Conservation (phyloP, 2,797 vertebrate species). For the Syngnathus acus region DNA sequence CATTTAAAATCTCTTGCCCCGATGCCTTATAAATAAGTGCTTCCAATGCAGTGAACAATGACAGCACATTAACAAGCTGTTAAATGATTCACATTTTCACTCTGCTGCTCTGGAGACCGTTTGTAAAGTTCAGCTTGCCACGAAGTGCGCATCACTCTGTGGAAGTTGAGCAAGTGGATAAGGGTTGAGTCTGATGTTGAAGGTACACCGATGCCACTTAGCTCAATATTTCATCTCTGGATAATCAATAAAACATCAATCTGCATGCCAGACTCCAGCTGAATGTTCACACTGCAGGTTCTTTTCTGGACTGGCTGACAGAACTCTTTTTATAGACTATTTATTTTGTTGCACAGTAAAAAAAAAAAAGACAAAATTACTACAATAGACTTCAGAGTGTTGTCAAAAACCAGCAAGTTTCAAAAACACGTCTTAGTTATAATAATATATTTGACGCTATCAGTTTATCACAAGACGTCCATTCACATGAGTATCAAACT, state of each 20-base stretch:
- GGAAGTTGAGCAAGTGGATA: constrained; percentile 4
- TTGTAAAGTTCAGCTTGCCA: constrained; percentile 22
- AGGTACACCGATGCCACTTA: constrained; percentile 49
- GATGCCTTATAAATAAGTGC: constrained; percentile 29
- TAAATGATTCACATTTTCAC: constrained; percentile 47
- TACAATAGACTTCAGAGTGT: not conserved
- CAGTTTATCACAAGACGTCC: not conserved
- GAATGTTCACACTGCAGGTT: constrained; percentile 48
- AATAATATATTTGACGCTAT: not conserved
- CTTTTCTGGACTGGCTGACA: constrained; percentile 18
- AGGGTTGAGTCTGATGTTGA: constrained; percentile 49
- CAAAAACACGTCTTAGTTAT: not conserved
- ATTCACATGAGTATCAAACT: not conserved
- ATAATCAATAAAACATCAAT: constrained; percentile 70
- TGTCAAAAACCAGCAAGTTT: not conserved
- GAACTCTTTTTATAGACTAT: constrained; percentile 1
- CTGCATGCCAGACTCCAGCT: constrained; percentile 54
- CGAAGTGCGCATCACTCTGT: constrained; percentile 12
- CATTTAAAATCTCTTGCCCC: constrained; percentile 10
- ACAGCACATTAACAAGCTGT: constrained; percentile 30
- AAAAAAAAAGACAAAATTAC: not conserved
- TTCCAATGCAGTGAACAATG: constrained; percentile 18
- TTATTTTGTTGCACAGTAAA: not conserved
- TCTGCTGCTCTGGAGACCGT: constrained; percentile 20
- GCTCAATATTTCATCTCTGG: constrained; percentile 68